Base-by-base conservation (phyloP, 2,888 invertebrate genomes). In the Microplitis deprimator region DNA sequence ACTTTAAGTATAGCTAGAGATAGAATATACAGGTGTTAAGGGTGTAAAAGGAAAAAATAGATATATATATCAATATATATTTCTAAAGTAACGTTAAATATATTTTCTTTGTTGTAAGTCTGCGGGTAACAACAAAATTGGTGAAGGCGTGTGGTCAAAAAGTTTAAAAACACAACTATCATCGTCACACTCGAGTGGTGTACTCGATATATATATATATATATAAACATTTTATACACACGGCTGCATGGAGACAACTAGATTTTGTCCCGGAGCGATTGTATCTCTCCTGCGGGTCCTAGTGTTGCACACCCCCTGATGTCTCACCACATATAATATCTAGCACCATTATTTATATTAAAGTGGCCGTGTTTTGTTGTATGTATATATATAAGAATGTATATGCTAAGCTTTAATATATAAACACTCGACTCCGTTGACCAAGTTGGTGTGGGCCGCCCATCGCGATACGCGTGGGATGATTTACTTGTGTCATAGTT, bases 321-420 rank as follows among this genome's bases (percentile, higher is more conserved):
- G 82, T 79, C 83, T 77, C 84, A 85, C 77, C 83, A 86, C 86
- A 84, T 50, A 50, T 13, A 50, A 8, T 82, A 87, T 87, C 85
- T 87, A 86, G 84, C 87, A 83, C 86, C 87, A 88, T 88, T 88
- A 87, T 84, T 87, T 87, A 85, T 84, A 74, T 82, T 78, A 78
- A 65, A 38, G 20, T 65, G 67, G 38, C 16, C 40, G 16, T 7
- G 68, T 68, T 41, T 40, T 68, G 39, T 6, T 69, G 40, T 50
- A 59, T 69, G 3, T 13, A 29, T 59, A 20, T 50, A 69, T 38
- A 17, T 77, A 29, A 68, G 61, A 62, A 67, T 16, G 75, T 68
- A 50, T 50, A 50, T 50, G 50, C 50, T 50, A 50, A 29, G 80
- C 72, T 80, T 81, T 80, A 80, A 82, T 73, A 80, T 73, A 80